These are phyloP conservation scores for Ceratosolen solmsi DNA, from an alignment of 1,140 invertebrate species.

Conservation along the genomic window DNA sequence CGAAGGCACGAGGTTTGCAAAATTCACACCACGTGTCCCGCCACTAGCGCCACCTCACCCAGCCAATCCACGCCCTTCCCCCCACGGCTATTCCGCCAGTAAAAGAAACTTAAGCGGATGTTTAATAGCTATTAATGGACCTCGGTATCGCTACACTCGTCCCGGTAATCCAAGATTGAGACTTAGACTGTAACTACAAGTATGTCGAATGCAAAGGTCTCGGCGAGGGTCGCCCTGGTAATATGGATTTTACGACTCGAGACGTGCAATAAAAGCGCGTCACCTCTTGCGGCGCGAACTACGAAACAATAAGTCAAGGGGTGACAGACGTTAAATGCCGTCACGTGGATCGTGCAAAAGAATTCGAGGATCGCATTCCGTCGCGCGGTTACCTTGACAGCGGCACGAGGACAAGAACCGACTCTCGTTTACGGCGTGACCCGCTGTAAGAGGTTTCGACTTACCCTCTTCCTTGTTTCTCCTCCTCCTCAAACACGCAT, in stretches of 20 bases:
- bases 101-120: not conserved
- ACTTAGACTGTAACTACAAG: slow-evolving; percentile 1
- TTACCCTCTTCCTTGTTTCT: not conserved
- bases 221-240: not conserved
- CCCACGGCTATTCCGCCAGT: not conserved
- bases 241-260: not conserved
- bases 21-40: too few relatives aligned
- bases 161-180: not conserved
- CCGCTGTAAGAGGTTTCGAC: not conserved
- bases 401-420: not conserved
- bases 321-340: slow-evolving; percentile 11
- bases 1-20: too few relatives aligned
- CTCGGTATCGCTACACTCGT: not conserved
- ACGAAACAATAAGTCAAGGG: slow-evolving; percentile 21
- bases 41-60: not conserved
- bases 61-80: not conserved
- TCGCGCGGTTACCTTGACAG: slow-evolving; percentile 8
- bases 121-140: not conserved
- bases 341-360: slow-evolving; percentile 6
- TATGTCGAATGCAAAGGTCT: slow-evolving; percentile 11
- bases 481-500: not conserved
- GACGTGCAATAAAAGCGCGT: not conserved
- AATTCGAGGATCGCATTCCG: slow-evolving; percentile 33
- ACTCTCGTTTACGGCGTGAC: not conserved
- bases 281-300: not conserved